Base-by-base conservation (phyloP, 2,888 invertebrate genomes). In the Coelopa pilipes region DNA sequence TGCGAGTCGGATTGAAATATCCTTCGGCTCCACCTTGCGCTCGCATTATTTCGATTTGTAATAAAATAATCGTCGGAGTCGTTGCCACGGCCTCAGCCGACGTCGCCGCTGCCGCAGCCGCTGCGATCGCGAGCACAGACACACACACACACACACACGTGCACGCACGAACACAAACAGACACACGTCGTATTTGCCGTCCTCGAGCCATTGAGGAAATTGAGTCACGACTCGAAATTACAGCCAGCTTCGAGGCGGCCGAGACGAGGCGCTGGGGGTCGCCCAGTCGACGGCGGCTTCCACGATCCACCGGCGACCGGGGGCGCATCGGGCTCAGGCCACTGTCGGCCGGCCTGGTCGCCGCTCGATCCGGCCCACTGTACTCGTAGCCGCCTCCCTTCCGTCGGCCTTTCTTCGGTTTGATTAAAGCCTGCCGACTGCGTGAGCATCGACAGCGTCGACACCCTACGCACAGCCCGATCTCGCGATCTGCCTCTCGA, bases 21-120 rank as follows among this genome's bases (percentile, higher is more conserved):
- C 80, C 79, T 77, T 77, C 78, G 79, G 78, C 77, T 74, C 75
- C 79, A 75, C 74, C 77, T 75, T 71, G 73, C 76, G 67, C 67
- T 76, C 72, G 79, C 79, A 76, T 78, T 78, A 77, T 79, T 80
- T 79, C 79, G 79, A 79, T 78, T 79, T 78, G 79, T 79, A 80
- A 80, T 80, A 79, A 80, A 80, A 80, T 80, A 80, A 80, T 76
- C 77, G 75, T 60, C 73, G 63, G 66, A 74, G 73, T 74, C 74
- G 74, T 79, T 79, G 75, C 34, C 34, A 4, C 34, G 2, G 34
- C 34, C 34, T 34, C 34, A 4, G 34, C 7, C 34, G 34, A 34
- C 34, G 34, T 34, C 34, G 34, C 34, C 34, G 7, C 12, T n/a
- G 17, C 34, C 21, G 9, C 53, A 5, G 15, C 24, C 17, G 50